Evolutionary conservation across 2,113 vertebrate genomes (phyloP), one percentile per base, ranked within the genome.

Genomic region (Odocoileus virginianus): DNA sequence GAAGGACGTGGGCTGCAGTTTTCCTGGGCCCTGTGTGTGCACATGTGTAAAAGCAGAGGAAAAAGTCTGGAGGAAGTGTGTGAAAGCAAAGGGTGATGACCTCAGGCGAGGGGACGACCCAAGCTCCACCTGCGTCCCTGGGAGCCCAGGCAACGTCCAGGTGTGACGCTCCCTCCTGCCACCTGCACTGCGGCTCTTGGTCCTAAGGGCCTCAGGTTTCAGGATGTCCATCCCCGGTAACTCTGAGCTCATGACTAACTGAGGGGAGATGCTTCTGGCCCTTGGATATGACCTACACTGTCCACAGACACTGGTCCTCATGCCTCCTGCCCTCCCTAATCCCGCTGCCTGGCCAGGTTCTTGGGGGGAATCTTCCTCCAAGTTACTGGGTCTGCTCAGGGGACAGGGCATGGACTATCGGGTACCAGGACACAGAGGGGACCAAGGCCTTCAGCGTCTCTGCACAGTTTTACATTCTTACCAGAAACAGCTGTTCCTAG

Each of bases 291-390:
- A 33, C 16, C 36, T n/a, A 43, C 7, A 10, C 67, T 40, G 6
- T 33, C 52, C 12, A 33, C 17, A 54, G 64, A 57, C 27, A 8
- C 67, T 1, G 4, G 52, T 40, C 52, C 6, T 43, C 1, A 19
- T 4, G 6, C 36, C 27, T 74, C 52, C 36, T 33, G 27, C 27
- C n/a, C 52, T 57, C 33, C 67, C 88, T 2, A 6, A 30, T 21
- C 52, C 36, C 4, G 3, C 55, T 19, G 27, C 40, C 40, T 0
- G 6, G 28, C 27, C 16, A 7, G 36, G 25, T 30, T 76, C 87
- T 57, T 52, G 5, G 19, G 40, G 84, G 57, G 28, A 14, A 33
- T 60, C 10, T 30, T 60, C 85, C 58, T n/a, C 30, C 21, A 19
- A 33, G 58, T 23, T 45, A 15, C 43, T 33, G 52, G 40, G 19